These are phyloP conservation scores for Lymantria dispar DNA, from an alignment of 2,888 invertebrate species.

Conservation along the genomic window DNA sequence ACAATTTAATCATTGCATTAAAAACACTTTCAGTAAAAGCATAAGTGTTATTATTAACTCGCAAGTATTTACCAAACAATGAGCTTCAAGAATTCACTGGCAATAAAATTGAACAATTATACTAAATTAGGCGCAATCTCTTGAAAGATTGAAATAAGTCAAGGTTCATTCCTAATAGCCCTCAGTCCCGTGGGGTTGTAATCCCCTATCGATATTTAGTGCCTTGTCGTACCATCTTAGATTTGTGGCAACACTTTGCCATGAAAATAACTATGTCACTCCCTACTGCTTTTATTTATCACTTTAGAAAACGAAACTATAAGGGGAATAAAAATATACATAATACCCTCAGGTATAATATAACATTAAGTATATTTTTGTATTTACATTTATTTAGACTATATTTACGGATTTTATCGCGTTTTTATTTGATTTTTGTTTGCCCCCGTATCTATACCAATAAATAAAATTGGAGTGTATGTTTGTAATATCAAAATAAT, in stretches of 20 bases:
- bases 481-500: no score
- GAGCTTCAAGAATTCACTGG: no score
- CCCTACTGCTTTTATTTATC: constrained; percentile 43
- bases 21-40: no score
- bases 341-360: neutral
- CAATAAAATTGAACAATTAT: constrained; percentile 12
- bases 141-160: constrained; percentile 54
- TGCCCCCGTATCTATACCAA: no score
- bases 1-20: no score
- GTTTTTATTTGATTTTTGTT: no score
- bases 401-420: no score
- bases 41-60: no score
- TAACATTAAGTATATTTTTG: neutral
- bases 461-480: no score
- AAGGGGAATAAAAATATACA: neutral
- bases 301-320: constrained; percentile 33
- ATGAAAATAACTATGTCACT: constrained; percentile 47
- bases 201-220: constrained; percentile 60
- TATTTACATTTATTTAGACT: neutral
- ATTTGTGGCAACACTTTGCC: constrained; percentile 69
- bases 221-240: constrained; percentile 77
- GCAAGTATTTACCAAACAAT: no score
- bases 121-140: constrained; percentile 33
- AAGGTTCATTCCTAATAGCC: constrained; percentile 58
- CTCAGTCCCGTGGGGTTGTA: constrained; percentile 37